Percentiles rank a stretch among this genome's conserved stretches.
Conservation (phyloP, 2,797 vertebrate genomes). For the Echiichthys vipera region DNA sequence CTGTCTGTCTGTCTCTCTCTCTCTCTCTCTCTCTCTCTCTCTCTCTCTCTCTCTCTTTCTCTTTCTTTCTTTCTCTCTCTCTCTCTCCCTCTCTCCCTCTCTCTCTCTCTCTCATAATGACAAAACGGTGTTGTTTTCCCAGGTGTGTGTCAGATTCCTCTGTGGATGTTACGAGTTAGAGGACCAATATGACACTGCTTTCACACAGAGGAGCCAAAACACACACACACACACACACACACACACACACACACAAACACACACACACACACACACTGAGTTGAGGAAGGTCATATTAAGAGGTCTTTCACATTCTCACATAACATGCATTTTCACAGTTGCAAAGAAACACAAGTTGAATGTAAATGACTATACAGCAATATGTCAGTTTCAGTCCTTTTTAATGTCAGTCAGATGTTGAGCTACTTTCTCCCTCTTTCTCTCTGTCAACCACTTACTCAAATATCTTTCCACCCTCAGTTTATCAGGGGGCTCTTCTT, state of each 20-base stretch:
- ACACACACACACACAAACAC: slow-evolving; percentile 17
- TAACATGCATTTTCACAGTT: slow-evolving; percentile 23
- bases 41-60: too few species aligned
- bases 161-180: slow-evolving; percentile 63
- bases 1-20: too few species aligned
- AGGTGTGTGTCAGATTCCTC: slow-evolving; percentile 68
- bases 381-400: neutral
- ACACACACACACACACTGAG: slow-evolving; percentile 6
- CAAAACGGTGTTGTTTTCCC: slow-evolving; percentile 63
- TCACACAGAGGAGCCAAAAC: slow-evolving; percentile 64
- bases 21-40: neutral
- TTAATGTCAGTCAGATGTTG: neutral
- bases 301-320: slow-evolving; percentile 5
- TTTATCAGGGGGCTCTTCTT: neutral
- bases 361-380: neutral
- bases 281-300: slow-evolving; percentile 30
- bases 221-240: slow-evolving; percentile 17
- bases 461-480: neutral
- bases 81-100: neutral
- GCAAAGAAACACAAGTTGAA: slow-evolving; percentile 8
- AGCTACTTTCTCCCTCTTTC: neutral
- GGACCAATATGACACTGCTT: slow-evolving; percentile 57
- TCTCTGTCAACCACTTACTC: neutral
- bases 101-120: slow-evolving; percentile 15
- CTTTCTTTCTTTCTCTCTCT: slow-evolving; percentile 1